Base-by-base conservation (phyloP, 23 tunicate genomes). In the Phallusia fumigata region DNA sequence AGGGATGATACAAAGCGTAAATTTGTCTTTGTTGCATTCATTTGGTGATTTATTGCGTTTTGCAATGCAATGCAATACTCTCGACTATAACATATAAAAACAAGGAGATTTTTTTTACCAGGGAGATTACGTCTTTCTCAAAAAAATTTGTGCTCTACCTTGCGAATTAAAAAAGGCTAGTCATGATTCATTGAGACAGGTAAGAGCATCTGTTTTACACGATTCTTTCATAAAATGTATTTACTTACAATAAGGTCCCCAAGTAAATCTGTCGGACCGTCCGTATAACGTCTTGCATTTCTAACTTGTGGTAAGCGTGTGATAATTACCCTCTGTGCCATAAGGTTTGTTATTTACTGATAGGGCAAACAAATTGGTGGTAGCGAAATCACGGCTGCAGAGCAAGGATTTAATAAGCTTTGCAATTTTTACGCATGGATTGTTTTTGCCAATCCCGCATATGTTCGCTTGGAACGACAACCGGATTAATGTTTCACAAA, bases 101-200 rank as follows among this genome's bases (percentile, higher is more conserved):
- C 69, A 30, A 0, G 32, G 0, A 22, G 31, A 21, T 22, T 35
- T 45, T 40, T 35, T 49, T 69, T 26, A 40, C 0, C 78, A 90
- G 95, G 95, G 95, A 2, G 95, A 90, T 31, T 76, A 80, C 47
- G 90, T 90, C 6, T 86, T 73, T 53, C 36, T 90, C 30, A 90
- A 90, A 73, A 64, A 78, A 80, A 13, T 90, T 21, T 76, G 82
- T 52, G 73, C 31, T 0, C 79, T 75, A 30, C 11, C 79, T 19
- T 65, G 33, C 0, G 95, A 85, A 24, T 51, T 80, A 51, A 45
- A 75, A 52, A 82, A 52, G 36, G 30, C 83, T 0, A 53, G 77
- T 3, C 65, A 45, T 45, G 82, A 82, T 26, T 52, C 77, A 3
- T 47, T 90, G 53, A 82, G 78, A 21, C 88, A 81, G 58, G 95